phyloP scores from a whole-genome alignment of 2,888 invertebrate species.

The Campoplex capitator region DNA sequence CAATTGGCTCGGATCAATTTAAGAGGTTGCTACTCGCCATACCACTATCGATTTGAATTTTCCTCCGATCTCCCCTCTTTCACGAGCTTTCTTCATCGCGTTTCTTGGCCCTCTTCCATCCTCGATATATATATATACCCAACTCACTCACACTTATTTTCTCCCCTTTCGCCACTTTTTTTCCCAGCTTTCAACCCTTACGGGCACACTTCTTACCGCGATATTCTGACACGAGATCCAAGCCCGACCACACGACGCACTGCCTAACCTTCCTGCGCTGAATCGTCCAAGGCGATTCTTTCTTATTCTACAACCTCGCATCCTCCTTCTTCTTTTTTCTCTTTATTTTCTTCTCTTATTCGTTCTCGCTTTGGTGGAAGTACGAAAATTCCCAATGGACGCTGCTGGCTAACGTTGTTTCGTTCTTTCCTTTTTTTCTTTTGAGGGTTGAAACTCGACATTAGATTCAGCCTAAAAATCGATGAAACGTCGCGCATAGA shows the following conservation, averaged over 20 bases:
- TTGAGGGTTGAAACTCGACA: slow-evolving; percentile 79
- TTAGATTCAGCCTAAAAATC: slow-evolving; percentile 81
- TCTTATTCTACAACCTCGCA: background rate
- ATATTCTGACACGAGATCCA: slow-evolving; percentile 26
- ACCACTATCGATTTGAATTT: slow-evolving; percentile 73
- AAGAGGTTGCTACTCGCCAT: slow-evolving; percentile 67
- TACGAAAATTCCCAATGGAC: slow-evolving; percentile 31
- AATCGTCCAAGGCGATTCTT: slow-evolving; percentile 48
- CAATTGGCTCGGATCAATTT: slow-evolving; percentile 74
- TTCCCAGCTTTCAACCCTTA: background rate
- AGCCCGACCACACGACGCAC: slow-evolving; percentile 9
- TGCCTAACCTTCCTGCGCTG: slow-evolving; percentile 15
- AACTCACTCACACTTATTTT: slow-evolving; percentile 59
- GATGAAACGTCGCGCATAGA: slow-evolving; percentile 81
- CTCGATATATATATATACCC: slow-evolving; percentile 55
- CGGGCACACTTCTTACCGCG: slow-evolving; percentile 30
- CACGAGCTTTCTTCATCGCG: slow-evolving; percentile 62
- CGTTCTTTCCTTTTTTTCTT: slow-evolving; percentile 36
- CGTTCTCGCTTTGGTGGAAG: slow-evolving; percentile 40
- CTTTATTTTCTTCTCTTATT: slow-evolving; percentile 12
- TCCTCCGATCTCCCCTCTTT: slow-evolving; percentile 57
- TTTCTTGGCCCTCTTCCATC: slow-evolving; percentile 69
- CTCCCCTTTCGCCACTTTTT: slow-evolving; percentile 31
- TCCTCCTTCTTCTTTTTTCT: background rate
- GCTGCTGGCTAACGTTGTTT: background rate